Conservation (phyloP, 2,888 invertebrate species). For the Drosophila kuntzei region DNA sequence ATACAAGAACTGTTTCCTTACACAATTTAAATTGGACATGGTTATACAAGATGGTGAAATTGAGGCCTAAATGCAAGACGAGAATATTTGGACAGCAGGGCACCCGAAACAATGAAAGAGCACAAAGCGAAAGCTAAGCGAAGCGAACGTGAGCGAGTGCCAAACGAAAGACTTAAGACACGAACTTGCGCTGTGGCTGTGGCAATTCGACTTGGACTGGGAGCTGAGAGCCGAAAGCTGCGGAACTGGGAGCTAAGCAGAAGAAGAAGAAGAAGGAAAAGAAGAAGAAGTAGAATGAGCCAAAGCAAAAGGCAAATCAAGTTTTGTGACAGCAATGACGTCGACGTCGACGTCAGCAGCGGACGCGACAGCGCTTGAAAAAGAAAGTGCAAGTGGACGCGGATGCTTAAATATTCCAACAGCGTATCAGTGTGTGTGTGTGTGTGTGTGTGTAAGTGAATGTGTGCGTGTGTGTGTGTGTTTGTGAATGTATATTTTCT, state of each 20-base stretch:
- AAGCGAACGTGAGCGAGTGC: conserved; percentile 56
- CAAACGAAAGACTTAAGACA: conserved; percentile 77
- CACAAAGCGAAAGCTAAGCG: conserved; percentile 70
- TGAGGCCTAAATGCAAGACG: conserved; percentile 32
- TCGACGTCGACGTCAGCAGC: conserved; percentile 35
- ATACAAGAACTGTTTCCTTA: conserved; percentile 30
- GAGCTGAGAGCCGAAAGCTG: conserved; percentile 20
- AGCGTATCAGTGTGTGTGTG: conserved; percentile 36
- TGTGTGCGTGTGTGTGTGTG: conserved; percentile 12
- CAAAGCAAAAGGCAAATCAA: conserved; percentile 46
- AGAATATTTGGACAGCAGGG: conserved; percentile 48
- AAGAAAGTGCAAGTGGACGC: conserved; percentile 85
- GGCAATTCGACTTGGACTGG: conserved; percentile 3
- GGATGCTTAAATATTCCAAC: conserved; percentile 84
- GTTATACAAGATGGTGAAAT: conserved; percentile 59
- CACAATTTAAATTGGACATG: conserved; percentile 39
- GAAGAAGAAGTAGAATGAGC: conserved; percentile 67
- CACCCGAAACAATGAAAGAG: conserved; percentile 46
- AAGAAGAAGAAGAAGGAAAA: conserved; percentile 3
- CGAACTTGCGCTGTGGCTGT: conserved; percentile 58
- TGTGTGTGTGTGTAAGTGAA: conserved; percentile 17
- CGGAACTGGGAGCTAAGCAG: conserved; percentile 30
- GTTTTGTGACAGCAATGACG: conserved; percentile 40
- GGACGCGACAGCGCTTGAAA: conserved; percentile 69
- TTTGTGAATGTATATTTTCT: conserved; percentile 35